Conservation (phyloP, 2,888 invertebrate genomes). For the Volucella inflata region DNA sequence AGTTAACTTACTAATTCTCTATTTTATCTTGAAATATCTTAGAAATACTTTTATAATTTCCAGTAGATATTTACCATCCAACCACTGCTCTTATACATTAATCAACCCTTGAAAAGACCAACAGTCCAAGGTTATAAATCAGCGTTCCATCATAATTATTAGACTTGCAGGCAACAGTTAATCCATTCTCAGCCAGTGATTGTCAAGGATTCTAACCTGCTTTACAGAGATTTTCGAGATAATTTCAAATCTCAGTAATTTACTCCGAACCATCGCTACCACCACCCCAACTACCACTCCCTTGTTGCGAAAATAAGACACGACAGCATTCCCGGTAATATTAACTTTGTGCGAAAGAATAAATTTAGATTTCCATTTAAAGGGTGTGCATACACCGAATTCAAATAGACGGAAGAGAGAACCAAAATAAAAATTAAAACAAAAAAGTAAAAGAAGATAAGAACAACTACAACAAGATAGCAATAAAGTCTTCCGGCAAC, state of each 20-base stretch:
- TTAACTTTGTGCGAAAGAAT: conserved; percentile 55
- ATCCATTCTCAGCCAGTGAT: conserved; percentile 20
- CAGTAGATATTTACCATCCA: neutral
- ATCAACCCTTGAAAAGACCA: neutral
- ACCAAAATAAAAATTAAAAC: no score
- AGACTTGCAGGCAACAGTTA: conserved; percentile 8
- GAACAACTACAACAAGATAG: conserved; percentile 13
- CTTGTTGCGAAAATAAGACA: neutral
- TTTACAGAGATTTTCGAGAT: conserved; percentile 11
- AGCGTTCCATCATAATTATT: conserved; percentile 15
- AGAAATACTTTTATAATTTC: neutral
- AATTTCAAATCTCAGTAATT: conserved; percentile 48
- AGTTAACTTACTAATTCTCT: no score
- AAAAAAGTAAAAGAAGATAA: neutral
- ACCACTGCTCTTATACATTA: neutral
- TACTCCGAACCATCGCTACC: neutral
- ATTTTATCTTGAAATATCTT: neutral
- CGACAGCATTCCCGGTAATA: conserved; percentile 3
- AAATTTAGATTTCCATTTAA: conserved; percentile 44
- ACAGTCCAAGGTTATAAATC: conserved; percentile 11
- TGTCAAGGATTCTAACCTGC: neutral
- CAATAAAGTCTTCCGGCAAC: conserved; percentile 26
- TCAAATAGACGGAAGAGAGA: conserved; percentile 4
- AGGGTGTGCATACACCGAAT: conserved; percentile 62
- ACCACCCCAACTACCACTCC: neutral